Evolutionary conservation across 37 sponge, comb jelly and placozoan genomes (phyloP).

Genomic region (Mnemiopsis leidyi): DNA sequence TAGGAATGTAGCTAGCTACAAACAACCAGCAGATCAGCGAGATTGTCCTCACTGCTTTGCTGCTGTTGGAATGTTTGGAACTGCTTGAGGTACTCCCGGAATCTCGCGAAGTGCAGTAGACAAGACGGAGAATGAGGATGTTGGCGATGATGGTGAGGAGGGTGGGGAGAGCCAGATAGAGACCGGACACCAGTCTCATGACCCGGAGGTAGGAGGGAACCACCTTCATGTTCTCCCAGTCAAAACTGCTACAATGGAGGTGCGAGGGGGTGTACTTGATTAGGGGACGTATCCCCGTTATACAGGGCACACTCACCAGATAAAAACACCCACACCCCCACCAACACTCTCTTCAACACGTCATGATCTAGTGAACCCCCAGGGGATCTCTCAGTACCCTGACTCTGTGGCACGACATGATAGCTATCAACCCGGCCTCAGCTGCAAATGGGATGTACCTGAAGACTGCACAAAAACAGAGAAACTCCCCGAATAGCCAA

Average conservation of each 20-base stretch:
- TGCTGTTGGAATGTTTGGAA: no score
- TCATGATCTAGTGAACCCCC: background rate
- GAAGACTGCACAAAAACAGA: background rate
- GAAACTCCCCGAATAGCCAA: background rate
- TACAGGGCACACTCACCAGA: background rate
- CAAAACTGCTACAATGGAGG: background rate
- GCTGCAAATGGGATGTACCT: background rate
- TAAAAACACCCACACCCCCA: background rate
- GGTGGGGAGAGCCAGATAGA: background rate
- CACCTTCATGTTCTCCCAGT: background rate
- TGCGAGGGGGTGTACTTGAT: background rate
- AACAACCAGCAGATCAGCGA: slow-evolving; percentile 26
- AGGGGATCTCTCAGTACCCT: background rate
- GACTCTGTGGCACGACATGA: slow-evolving; percentile 14
- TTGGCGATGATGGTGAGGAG: background rate
- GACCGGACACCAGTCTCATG: background rate
- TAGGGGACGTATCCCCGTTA: background rate
- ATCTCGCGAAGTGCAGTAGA: background rate
- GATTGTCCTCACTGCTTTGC: background rate
- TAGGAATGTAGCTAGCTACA: background rate
- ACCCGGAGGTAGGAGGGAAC: background rate
- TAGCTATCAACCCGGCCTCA: background rate
- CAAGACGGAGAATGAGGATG: background rate
- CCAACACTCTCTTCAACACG: background rate
- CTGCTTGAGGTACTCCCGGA: background rate